Evolutionary conservation across 2,797 vertebrate species (phyloP), one percentile per base, ranked within the genome.

Genomic region (Tiaroga cobitis): DNA sequence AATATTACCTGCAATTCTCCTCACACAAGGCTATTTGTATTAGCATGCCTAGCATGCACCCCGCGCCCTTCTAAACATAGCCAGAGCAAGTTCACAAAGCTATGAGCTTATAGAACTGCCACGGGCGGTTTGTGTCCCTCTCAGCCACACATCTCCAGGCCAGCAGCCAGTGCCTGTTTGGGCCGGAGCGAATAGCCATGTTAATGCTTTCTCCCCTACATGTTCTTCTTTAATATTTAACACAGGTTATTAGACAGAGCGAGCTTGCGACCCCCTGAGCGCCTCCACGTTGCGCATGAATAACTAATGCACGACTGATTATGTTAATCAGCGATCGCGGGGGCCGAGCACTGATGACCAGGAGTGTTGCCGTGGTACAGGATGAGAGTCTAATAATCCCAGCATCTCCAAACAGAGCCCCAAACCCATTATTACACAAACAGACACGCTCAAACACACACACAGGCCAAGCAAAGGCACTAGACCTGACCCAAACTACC

Each of bases 181-280:
- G 75, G 80, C 77, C 56, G 29, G 88, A 92, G 93, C 93, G 93
- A 93, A 93, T 92, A 94, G 92, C 92, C 92, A 94, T 95, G 94
- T 94, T 94, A 95, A 95, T 95, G 83, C 85, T 85, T 81, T 87
- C 94, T 94, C 94, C 86, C 82, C 91, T 92, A 92, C 90, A 92
- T 94, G 93, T 95, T 91, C 94, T 94, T 92, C 94, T 95, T 96
- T 94, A 95, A 95, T 95, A 95, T 96, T 95, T 95, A 95, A 95
- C 94, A 94, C 94, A 95, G 93, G 94, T 95, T 96, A 96, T 95
- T 95, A 95, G 95, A 94, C 93, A 90, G 95, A 94, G 94, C 92
- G 94, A 93, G 94, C 93, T 92, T 93, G 93, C 94, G 94, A 95
- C 95, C 95, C 95, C 93, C 91, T 80, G 80, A 94, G 95, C 92